These are phyloP conservation scores for Fringilla coelebs DNA, from an alignment of 2,797 vertebrate species.

Conservation along the genomic window DNA sequence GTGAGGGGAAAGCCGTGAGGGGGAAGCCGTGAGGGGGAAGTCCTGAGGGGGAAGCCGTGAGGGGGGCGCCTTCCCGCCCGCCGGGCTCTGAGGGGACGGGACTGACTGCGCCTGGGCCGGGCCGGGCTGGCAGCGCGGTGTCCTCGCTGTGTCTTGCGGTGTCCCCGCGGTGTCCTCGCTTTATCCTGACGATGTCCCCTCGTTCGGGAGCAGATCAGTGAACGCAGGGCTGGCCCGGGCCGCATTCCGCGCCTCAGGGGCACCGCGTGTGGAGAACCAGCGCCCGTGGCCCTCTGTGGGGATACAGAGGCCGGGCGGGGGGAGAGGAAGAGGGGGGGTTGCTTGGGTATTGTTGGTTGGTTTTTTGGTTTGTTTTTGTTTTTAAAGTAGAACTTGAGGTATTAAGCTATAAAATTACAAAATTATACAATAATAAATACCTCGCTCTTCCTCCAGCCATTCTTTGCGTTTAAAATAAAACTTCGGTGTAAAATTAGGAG, in stretches of 20 bases:
- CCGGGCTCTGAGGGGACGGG: not conserved
- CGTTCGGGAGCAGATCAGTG: not conserved
- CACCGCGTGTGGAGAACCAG: accelerated
- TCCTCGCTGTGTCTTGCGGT: not conserved
- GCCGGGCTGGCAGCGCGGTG: too few species aligned
- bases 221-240: accelerated
- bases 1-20: too few species aligned
- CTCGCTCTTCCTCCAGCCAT: not conserved
- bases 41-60: too few species aligned
- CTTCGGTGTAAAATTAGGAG: not conserved
- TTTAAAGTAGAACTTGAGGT: not conserved
- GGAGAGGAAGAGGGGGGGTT: accelerated
- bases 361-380: not conserved
- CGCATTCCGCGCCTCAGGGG: accelerated
- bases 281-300: accelerated
- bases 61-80: not conserved
- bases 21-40: too few species aligned
- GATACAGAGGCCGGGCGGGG: too few species aligned
- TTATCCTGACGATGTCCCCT: not conserved
- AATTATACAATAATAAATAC: accelerated
- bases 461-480: not conserved
- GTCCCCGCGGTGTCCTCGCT: not conserved
- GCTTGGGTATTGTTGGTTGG: not conserved
- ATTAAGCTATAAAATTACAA: not conserved
- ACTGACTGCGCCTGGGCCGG: not conserved